Base-by-base conservation (phyloP, 1,140 invertebrate genomes). In the Aphidius ervi region DNA sequence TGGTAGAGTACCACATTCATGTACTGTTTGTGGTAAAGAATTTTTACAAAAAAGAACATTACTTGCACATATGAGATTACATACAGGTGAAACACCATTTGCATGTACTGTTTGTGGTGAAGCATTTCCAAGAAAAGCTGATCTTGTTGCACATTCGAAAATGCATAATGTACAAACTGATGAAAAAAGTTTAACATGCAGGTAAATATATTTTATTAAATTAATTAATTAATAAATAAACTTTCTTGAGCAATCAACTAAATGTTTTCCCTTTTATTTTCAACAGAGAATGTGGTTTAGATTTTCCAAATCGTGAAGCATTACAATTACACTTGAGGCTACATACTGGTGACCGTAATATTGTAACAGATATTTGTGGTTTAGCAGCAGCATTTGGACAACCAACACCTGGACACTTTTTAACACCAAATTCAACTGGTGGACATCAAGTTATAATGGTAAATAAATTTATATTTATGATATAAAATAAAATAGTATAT, bases 311-410 rank as follows among this genome's bases (percentile, higher is more conserved):
- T 70, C 83, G 86, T 70, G 89, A 90, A 81, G 88, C 88, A 58
- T 78, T 92, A 55, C 87, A 88, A 58, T 79, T 91, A 62, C 91
- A 94, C 78, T 84, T 90, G 72, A 84, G 89, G 69, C 81, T 91
- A 71, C 92, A 94, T 79, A 87, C 88, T 61, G 91, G 90, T 58
- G 88, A 92, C 73, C 86, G 90, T 68, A 91, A 90, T 53, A 87
- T 90, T 69, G 89, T 92, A 57, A 93, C 91, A 63, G 90, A 93
- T 77, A 82, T 92, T 69, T 94, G 92, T 80, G 90, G 89, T 54
- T 81, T 90, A 64, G 89, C 88, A 41, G 88, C 88, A 50, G 87
- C 88, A 50, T 81, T 90, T 70, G 23, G 23, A 31, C 86, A 88
- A 74, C 78, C 80, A 65, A 77, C 79, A 40, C 86, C 87, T 56